Conservation (phyloP, 2,888 invertebrate species). For the Cryptocheilus praepositus region DNA sequence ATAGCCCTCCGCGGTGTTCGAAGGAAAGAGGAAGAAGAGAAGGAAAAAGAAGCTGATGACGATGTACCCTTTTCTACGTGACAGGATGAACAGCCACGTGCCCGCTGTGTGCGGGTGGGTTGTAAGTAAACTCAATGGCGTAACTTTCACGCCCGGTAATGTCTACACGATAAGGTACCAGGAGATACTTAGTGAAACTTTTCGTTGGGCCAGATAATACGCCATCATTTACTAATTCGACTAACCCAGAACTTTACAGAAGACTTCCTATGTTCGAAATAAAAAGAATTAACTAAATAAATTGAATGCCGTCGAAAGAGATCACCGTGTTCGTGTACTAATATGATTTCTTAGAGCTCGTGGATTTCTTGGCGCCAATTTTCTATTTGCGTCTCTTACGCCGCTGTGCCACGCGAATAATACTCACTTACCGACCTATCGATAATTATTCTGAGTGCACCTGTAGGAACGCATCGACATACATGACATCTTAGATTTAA, state of each 20-base stretch:
- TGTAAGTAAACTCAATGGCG: constrained; percentile 23
- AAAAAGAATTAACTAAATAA: too few species aligned
- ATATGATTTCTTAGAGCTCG: constrained; percentile 8
- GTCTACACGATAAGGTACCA: not conserved
- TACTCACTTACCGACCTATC: not conserved
- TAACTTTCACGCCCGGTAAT: constrained; percentile 16
- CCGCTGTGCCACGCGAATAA: constrained; percentile 31
- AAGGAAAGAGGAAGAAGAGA: constrained; percentile 17
- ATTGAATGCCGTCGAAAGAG: too few species aligned
- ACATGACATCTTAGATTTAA: constrained; percentile 21
- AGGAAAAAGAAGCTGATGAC: constrained; percentile 41
- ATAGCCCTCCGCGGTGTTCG: constrained; percentile 34
- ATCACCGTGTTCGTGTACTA: too few species aligned
- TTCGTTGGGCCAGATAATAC: not conserved
- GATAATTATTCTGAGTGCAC: constrained; percentile 42
- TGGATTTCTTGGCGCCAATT: not conserved
- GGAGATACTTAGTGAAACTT: not conserved
- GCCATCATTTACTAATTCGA: not conserved
- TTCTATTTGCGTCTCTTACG: constrained; percentile 10
- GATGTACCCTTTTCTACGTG: constrained; percentile 58
- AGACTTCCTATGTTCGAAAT: too few species aligned
- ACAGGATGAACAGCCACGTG: constrained; percentile 64
- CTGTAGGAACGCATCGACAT: constrained; percentile 18
- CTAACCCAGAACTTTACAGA: too few species aligned
- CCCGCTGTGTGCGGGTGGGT: constrained; percentile 44